phyloP scores from a whole-genome alignment of 2,113 vertebrate species.

The Sakesphorus luctuosus region DNA sequence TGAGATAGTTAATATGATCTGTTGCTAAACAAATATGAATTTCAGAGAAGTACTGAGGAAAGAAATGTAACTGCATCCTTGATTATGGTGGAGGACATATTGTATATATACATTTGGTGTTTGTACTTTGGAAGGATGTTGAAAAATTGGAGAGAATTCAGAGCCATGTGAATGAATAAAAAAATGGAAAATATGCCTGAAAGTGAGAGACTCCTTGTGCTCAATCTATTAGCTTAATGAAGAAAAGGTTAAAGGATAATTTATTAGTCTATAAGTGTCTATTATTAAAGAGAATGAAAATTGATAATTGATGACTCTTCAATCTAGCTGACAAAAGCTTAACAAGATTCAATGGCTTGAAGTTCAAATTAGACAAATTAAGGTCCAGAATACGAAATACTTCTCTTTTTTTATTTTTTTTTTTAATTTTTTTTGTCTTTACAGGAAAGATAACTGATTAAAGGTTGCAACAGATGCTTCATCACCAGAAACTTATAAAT shows the following conservation, averaged over 20 bases:
- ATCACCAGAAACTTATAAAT: not conserved
- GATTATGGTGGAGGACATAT: not conserved
- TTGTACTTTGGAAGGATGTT: not conserved
- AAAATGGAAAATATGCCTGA: conserved; percentile 48
- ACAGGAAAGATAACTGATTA: not conserved
- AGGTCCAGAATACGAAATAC: not conserved
- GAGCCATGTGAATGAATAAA: not conserved
- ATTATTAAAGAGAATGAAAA: conserved; percentile 66
- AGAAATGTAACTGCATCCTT: not conserved
- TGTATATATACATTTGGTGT: not conserved
- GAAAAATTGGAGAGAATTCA: conserved; percentile 1
- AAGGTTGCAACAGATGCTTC: not conserved
- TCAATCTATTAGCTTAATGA: conserved; percentile 64
- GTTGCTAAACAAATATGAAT: not conserved
- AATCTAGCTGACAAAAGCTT: conserved; percentile 63
- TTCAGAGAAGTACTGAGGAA: not conserved
- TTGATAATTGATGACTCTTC: conserved; percentile 62
- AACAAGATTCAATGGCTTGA: conserved; percentile 58
- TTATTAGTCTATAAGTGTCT: conserved; percentile 65
- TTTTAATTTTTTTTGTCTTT: not conserved
- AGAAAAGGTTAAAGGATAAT: conserved; percentile 69
- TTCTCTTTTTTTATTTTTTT: not conserved
- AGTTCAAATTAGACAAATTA: conserved; percentile 68
- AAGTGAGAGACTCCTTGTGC: conserved; percentile 49
- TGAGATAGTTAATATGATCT: not conserved